Evolutionary conservation across 1,140 invertebrate genomes (phyloP), one percentile per base, ranked within the genome.

Genomic region (Rhagoletis pomonella): DNA sequence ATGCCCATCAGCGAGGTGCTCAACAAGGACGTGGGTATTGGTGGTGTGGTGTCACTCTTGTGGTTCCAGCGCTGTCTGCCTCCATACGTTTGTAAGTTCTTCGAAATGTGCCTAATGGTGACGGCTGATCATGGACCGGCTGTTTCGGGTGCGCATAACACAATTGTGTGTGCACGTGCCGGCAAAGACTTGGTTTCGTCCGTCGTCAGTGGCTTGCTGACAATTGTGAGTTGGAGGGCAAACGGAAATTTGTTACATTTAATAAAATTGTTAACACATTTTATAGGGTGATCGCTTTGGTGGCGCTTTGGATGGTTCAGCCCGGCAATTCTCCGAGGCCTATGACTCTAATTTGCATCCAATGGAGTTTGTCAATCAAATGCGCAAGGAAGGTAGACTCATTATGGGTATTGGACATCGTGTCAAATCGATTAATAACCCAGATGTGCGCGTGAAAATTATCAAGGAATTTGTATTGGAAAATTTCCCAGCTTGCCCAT

Each of bases 321-420:
- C 99, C 10, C 95, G 96, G 87, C 98, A 99, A 94, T 99, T 99
- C 93, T 98, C 97, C 86, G 97, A 99, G 90, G 99, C 98, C 0
- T 98, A 98, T 92, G 98, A 99, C 93, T 95, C 96, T 85, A 98
- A 98, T 29, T 94, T 98, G 89, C 97, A 98, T 93, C 99, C 99
- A 6, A 98, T 99, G 95, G 98, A 99, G 93, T 99, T 99, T 94
- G 99, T 99, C 7, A 99, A 99, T 93, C 96, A 97, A 89, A 99
- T 99, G 95, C 95, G 99, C 65, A 99, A 99, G 90, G 97, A 99
- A 92, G 99, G 99, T 0, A 96, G 99, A 93, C 96, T 99, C 3
- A 99, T 99, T 89, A 99, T 99, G 98, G 99, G 99, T 65, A 99
- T 99, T 91, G 99, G 98, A 50, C 98, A 99, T 94, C 94, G 99